phyloP scores from a whole-genome alignment of 2,113 vertebrate species.

The Pseudorectes ferrugineus region DNA sequence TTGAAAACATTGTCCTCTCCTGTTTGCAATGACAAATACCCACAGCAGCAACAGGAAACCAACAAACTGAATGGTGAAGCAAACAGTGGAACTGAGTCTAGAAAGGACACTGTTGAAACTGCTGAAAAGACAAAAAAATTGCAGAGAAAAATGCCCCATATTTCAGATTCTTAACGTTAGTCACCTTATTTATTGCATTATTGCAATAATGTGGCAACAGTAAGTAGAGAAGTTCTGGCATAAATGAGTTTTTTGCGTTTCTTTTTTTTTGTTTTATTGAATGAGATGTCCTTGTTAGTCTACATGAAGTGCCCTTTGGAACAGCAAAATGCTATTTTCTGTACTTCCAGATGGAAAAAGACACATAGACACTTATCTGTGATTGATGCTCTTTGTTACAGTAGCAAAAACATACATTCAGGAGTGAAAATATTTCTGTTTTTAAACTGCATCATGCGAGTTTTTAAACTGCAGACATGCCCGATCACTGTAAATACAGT shows the following conservation, averaged over 20 bases:
- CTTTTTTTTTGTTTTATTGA: neutral
- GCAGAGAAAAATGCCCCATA: neutral
- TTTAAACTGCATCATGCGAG: neutral
- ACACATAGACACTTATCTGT: neutral
- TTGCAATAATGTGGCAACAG: neutral
- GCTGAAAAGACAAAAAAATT: neutral
- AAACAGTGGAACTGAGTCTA: conserved; percentile 20
- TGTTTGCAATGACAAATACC: neutral
- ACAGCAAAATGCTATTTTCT: neutral
- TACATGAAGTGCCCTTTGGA: neutral
- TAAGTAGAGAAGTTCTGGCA: neutral
- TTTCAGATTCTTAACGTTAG: neutral
- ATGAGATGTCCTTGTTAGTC: neutral
- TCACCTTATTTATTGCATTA: neutral
- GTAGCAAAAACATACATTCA: neutral
- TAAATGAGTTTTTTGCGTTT: neutral
- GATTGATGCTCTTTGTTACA: neutral
- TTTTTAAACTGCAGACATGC: neutral
- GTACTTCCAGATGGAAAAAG: neutral
- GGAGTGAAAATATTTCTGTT: neutral
- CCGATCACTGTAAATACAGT: neutral
- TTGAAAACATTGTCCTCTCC: neutral
- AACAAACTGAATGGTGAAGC: neutral
- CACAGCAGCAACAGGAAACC: conserved; percentile 5
- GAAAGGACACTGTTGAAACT: neutral